These are phyloP conservation scores for Acanthornis magna DNA, from an alignment of 2,797 vertebrate species.

Conservation along the genomic window DNA sequence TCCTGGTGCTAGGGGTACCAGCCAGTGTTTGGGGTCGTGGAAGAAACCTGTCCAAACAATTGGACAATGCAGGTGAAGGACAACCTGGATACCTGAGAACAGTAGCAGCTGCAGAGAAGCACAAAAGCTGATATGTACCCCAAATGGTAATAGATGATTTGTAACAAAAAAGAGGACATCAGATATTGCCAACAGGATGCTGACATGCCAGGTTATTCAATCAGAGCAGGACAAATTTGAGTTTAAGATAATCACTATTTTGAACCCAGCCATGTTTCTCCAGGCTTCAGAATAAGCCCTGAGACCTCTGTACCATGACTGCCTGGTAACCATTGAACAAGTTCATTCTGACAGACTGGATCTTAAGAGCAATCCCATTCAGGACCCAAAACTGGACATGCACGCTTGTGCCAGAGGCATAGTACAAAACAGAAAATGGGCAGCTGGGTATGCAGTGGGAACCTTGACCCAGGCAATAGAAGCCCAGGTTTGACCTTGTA, in stretches of 20 bases:
- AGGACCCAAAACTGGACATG: neutral
- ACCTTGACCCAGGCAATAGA: neutral
- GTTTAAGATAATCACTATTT: neutral
- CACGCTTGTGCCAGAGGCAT: too few species aligned
- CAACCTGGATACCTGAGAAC: neutral
- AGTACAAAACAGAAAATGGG: too few species aligned
- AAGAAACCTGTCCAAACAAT: neutral
- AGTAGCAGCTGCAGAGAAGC: neutral
- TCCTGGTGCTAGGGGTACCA: too few species aligned
- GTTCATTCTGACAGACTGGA: neutral
- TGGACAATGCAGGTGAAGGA: neutral
- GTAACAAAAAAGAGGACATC: neutral
- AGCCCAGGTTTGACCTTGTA: neutral
- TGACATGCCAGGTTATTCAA: neutral
- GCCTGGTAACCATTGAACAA: neutral
- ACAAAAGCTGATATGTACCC: neutral
- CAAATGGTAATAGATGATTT: neutral
- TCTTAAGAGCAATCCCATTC: too few species aligned
- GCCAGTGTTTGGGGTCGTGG: neutral
- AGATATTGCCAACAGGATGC: neutral
- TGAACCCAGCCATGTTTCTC: neutral
- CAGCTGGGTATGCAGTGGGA: neutral
- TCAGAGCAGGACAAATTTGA: neutral
- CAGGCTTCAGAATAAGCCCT: neutral
- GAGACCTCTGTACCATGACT: neutral